Evolutionary conservation across 1,140 invertebrate species (phyloP).

Genomic region (Trichonephila inaurata): DNA sequence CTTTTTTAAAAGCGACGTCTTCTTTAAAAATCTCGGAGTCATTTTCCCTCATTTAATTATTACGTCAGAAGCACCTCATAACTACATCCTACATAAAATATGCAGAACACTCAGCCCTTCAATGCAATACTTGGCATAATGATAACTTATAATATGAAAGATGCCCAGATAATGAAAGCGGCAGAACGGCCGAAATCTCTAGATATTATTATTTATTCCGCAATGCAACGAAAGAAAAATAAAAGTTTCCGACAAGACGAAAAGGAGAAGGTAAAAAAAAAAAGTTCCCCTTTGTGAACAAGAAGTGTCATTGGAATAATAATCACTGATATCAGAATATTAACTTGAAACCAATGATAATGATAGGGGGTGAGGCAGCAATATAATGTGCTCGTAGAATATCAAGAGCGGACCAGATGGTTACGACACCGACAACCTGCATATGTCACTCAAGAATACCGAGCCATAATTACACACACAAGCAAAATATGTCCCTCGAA

Average conservation of each 20-base stretch:
- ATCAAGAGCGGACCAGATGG: conserved; percentile 61
- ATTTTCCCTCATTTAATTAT: background rate
- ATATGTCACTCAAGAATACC: conserved; percentile 31
- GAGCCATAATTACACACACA: conserved; percentile 68
- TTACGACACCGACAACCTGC: conserved; percentile 56
- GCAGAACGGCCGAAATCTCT: background rate
- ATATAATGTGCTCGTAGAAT: conserved; percentile 42
- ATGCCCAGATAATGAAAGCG: conserved; percentile 18
- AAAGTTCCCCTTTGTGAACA: background rate
- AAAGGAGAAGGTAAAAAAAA: background rate
- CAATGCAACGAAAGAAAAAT: conserved; percentile 10
- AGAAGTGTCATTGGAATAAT: conserved; percentile 64
- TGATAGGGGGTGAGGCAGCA: conserved; percentile 41
- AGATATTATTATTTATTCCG: conserved; percentile 18
- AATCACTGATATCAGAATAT: conserved; percentile 72
- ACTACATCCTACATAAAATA: background rate
- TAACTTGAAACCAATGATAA: conserved; percentile 71
- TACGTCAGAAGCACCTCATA: background rate
- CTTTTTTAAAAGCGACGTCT: background rate
- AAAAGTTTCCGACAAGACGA: background rate
- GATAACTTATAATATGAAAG: conserved; percentile 17
- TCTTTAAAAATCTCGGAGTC: background rate
- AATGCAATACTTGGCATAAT: conserved; percentile 15
- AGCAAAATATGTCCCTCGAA: conserved; percentile 61
- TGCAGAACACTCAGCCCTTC: background rate